Percentiles rank a stretch among this genome's conserved stretches.
phyloP scores from a whole-genome alignment of 1,140 invertebrate genomes.

The Bathynomus jamesi region DNA sequence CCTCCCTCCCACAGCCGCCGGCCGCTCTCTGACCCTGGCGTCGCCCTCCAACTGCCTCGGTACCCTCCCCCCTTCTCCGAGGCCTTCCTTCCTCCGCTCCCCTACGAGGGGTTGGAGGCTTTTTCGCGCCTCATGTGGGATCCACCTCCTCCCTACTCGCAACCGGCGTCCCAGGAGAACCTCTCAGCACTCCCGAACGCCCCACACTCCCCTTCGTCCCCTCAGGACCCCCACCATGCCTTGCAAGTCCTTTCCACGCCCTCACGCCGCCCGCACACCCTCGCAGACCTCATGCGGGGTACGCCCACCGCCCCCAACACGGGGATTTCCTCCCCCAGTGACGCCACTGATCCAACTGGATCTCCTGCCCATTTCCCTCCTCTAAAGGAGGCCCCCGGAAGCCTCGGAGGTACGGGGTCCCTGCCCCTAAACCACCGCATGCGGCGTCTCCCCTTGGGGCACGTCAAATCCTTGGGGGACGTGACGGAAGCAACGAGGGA shows the following conservation, averaged over 20 bases:
- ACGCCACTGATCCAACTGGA: conserved; percentile 37
- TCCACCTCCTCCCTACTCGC: conserved; percentile 64
- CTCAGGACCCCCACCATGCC: conserved; percentile 36
- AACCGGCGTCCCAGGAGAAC: conserved; percentile 46
- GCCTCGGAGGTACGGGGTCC: conserved; percentile 6
- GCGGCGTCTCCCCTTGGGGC: conserved; percentile 28
- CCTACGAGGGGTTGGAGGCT: conserved; percentile 46
- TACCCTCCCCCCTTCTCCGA: conserved; percentile 49
- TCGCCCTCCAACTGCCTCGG: conserved; percentile 59
- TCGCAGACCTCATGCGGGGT: conserved; percentile 28
- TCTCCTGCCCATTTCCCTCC: not conserved
- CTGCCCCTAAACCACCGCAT: conserved; percentile 31
- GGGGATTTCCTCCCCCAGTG: conserved; percentile 42
- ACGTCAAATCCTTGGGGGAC: conserved; percentile 35
- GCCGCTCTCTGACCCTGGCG: conserved; percentile 35
- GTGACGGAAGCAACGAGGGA: conserved; percentile 33
- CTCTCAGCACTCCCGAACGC: conserved; percentile 21
- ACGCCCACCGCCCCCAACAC: conserved; percentile 30
- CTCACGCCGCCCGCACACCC: conserved; percentile 22
- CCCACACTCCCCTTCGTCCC: conserved; percentile 17
- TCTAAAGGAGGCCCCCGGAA: not conserved
- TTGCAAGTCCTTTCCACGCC: conserved; percentile 22
- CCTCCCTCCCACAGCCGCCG: conserved; percentile 47
- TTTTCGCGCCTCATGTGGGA: conserved; percentile 55
- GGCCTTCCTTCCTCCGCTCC: conserved; percentile 42